phyloP scores from a whole-genome alignment of 2,888 invertebrate species.

The Glyphotaelius pellucidus region DNA sequence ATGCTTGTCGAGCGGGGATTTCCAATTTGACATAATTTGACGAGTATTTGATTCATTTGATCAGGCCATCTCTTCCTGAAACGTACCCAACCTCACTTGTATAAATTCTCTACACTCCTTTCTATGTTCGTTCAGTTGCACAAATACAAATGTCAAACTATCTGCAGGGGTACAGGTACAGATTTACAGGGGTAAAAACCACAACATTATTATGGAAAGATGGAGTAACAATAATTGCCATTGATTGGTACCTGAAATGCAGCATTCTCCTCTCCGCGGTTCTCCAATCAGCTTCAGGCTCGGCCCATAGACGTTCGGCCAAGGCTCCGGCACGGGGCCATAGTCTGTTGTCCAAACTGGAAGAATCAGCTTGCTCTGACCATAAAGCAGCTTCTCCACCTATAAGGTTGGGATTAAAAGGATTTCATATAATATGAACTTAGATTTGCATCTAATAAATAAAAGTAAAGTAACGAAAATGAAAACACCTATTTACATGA shows the following conservation, averaged over 20 bases:
- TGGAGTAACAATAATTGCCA: neutral
- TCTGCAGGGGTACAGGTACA: neutral
- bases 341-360: constrained; percentile 83
- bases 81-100: neutral
- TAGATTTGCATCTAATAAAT: neutral
- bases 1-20: no score
- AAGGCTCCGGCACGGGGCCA: constrained; percentile 93
- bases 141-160: no score
- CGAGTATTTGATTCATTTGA: neutral
- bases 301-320: constrained; percentile 90
- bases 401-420: constrained; percentile 62
- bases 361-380: constrained; percentile 89
- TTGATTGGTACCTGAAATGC: constrained; percentile 74
- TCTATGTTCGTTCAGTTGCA: neutral
- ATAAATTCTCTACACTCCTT: neutral
- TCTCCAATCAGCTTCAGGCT: constrained; percentile 82
- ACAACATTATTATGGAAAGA: neutral
- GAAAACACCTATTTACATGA: no score
- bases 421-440: constrained; percentile 64
- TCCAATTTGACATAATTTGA: neutral
- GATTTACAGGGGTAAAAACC: neutral
- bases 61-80: neutral
- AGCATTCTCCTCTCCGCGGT: constrained; percentile 86
- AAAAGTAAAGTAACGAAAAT: no score
- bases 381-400: constrained; percentile 91